phyloP scores from a whole-genome alignment of 2,113 vertebrate genomes.

The Chamaea fasciata region DNA sequence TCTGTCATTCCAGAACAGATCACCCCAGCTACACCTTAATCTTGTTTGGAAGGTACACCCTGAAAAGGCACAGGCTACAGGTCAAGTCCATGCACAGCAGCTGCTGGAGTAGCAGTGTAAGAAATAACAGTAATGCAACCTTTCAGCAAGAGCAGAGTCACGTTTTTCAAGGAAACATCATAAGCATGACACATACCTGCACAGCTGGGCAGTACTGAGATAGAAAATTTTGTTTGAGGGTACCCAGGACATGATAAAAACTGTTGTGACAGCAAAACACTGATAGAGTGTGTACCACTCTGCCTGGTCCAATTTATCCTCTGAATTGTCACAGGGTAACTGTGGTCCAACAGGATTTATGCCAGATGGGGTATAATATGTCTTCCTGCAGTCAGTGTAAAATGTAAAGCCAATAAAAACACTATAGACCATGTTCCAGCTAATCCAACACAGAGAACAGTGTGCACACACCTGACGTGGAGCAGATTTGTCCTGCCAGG shows the following conservation, averaged over 20 bases:
- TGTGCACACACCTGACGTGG: background rate
- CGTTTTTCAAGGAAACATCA: background rate
- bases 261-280: background rate
- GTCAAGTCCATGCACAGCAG: background rate
- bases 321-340: background rate
- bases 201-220: background rate
- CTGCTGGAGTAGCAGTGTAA: background rate
- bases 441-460: slow-evolving; percentile 23
- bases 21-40: background rate
- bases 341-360: background rate
- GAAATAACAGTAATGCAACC: background rate
- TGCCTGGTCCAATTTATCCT: background rate
- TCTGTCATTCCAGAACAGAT: background rate
- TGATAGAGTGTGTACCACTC: background rate
- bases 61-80: background rate
- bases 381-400: background rate
- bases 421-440: background rate
- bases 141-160: background rate
- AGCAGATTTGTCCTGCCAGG: background rate
- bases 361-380: background rate
- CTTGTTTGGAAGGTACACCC: background rate
- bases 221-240: background rate
- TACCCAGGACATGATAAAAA: background rate
- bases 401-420: slow-evolving; percentile 6
- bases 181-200: background rate